Conservation (phyloP, 2,113 vertebrate genomes). For the Scatophagus argus region DNA sequence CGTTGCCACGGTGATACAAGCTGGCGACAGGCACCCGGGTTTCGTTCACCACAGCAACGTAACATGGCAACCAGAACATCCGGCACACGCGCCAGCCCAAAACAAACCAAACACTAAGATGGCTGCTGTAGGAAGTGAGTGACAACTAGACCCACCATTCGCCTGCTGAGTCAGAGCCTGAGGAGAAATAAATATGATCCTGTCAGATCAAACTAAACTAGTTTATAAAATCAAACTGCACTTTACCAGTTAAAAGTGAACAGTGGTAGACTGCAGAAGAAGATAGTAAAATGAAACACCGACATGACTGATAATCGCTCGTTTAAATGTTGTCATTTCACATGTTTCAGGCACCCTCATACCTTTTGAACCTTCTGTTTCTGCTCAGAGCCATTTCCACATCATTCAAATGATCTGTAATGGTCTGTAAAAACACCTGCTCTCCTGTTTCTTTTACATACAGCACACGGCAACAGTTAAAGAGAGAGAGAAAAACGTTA, state of each 20-base stretch:
- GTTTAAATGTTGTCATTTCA: neutral
- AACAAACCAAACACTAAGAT: conserved; percentile 51
- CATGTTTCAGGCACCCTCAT: neutral
- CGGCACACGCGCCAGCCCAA: neutral
- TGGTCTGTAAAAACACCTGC: conserved; percentile 20
- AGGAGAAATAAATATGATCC: no score
- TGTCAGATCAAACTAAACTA: neutral
- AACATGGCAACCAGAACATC: conserved; percentile 43
- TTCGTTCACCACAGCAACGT: conserved; percentile 19
- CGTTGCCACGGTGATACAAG: conserved; percentile 64
- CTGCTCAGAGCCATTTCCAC: conserved; percentile 1
- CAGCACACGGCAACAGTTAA: neutral
- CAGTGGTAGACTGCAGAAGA: neutral
- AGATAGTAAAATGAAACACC: no score
- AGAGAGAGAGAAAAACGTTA: neutral
- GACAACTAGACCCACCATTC: neutral
- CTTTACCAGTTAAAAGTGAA: neutral
- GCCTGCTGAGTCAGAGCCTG: conserved; percentile 25
- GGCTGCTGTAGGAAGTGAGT: conserved; percentile 51
- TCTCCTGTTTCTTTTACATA: neutral
- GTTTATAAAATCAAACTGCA: neutral
- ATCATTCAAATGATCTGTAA: conserved; percentile 16
- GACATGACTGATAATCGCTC: no score
- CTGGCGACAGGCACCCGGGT: conserved; percentile 36
- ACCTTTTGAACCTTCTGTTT: neutral